Evolutionary conservation across 2,797 vertebrate genomes (phyloP).

Genomic region (Clarias fuscus): DNA sequence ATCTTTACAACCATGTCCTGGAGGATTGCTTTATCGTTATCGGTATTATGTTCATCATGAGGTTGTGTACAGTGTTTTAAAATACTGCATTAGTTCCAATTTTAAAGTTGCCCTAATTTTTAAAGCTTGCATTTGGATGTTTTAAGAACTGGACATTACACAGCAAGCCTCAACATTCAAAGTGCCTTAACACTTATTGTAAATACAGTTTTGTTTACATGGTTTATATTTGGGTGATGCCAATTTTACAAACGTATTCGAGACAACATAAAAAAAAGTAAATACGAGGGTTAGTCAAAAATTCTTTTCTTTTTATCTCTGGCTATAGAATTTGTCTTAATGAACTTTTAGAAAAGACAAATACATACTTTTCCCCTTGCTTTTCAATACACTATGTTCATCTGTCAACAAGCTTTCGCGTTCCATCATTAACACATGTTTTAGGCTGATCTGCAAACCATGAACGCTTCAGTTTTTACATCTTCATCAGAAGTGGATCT

Average conservation of each 20-base stretch:
- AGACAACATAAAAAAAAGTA: not conserved
- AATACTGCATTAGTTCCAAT: not conserved
- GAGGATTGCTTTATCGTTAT: not conserved
- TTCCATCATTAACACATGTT: too few species aligned
- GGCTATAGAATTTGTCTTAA: too few species aligned
- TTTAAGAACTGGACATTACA: not conserved
- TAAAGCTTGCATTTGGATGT: not conserved
- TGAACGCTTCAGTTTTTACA: too few species aligned
- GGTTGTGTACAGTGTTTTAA: not conserved
- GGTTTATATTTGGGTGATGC: not conserved
- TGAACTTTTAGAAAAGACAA: too few species aligned
- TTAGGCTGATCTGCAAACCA: too few species aligned
- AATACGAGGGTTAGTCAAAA: too few species aligned
- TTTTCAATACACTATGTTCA: too few species aligned
- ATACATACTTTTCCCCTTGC: too few species aligned
- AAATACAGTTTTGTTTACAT: constrained; percentile 37
- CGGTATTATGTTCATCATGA: not conserved
- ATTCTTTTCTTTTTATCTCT: too few species aligned
- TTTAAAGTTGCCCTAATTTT: constrained; percentile 1
- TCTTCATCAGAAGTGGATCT: too few species aligned
- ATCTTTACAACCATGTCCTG: not conserved
- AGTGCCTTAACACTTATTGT: constrained; percentile 17
- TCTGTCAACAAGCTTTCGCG: too few species aligned
- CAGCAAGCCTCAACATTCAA: not conserved
- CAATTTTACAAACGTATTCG: not conserved